A percentile compares a stretch with the other conserved stretches of the same genome.
Evolutionary conservation across 2,113 vertebrate genomes (phyloP).

Genomic region (Planiliza haematocheilus): DNA sequence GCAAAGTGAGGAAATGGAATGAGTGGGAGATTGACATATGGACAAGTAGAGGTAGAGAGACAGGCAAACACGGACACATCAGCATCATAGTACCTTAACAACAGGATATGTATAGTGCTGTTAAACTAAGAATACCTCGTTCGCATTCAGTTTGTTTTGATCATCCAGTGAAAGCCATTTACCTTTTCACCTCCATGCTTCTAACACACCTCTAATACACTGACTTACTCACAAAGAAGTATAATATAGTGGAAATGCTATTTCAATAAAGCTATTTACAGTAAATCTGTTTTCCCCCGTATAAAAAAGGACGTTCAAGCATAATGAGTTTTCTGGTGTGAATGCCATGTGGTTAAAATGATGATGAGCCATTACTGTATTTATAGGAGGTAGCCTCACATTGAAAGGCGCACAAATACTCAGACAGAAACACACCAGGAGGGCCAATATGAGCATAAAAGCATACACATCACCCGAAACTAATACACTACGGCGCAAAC

Average conservation of each 20-base stretch:
- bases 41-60: not conserved
- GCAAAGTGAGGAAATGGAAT: too few relatives aligned
- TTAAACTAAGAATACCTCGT: not conserved
- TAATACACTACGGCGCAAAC: conserved; percentile 6
- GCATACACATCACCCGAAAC: not conserved
- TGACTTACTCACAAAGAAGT: conserved; percentile 56
- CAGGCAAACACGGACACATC: not conserved
- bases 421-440: not conserved
- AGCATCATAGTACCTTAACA: not conserved
- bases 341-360: conserved; percentile 58
- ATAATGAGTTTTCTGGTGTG: conserved; percentile 64
- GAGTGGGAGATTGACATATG: too few relatives aligned
- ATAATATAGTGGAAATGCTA: conserved; percentile 47
- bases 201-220: conserved; percentile 20
- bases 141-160: conserved; percentile 16
- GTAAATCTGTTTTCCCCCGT: conserved; percentile 61
- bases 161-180: conserved; percentile 47
- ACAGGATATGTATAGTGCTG: not conserved
- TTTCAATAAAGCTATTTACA: conserved; percentile 75
- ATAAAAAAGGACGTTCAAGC: conserved; percentile 67
- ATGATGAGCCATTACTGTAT: conserved; percentile 69
- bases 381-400: conserved; percentile 57
- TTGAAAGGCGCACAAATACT: conserved; percentile 4
- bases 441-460: not conserved
- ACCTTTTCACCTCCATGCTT: conserved; percentile 51